phyloP scores from a whole-genome alignment of 2,797 vertebrate species.

The Myotis daubentonii region DNA sequence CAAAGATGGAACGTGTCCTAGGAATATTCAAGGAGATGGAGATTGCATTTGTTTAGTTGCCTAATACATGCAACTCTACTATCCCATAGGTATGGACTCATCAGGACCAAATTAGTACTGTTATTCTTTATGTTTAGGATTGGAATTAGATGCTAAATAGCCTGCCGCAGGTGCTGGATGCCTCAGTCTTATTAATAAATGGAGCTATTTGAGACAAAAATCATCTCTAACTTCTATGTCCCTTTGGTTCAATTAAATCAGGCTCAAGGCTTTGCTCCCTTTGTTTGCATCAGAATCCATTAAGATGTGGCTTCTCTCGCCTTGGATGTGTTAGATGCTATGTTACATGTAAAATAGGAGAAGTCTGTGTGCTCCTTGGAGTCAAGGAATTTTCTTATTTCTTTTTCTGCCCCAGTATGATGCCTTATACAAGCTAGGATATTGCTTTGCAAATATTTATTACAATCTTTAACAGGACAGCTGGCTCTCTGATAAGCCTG shows the following conservation, averaged over 20 bases:
- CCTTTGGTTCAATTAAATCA: neutral
- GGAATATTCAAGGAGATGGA: neutral
- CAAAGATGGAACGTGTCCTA: neutral
- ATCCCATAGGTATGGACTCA: neutral
- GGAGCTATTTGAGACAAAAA: neutral
- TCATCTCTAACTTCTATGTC: conserved; percentile 35
- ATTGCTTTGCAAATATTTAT: neutral
- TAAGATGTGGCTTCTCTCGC: neutral
- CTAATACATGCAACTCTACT: neutral
- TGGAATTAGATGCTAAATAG: neutral
- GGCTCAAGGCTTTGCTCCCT: neutral
- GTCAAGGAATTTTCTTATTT: neutral
- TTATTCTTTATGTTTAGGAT: neutral
- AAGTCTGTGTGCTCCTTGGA: neutral
- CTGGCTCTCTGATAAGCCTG: neutral
- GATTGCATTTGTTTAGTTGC: neutral
- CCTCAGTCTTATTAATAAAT: neutral
- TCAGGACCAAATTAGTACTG: neutral
- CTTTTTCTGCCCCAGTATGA: neutral
- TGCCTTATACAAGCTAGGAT: neutral
- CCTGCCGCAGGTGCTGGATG: neutral
- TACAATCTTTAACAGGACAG: conserved; percentile 27
- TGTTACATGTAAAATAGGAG: neutral
- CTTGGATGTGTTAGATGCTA: neutral
- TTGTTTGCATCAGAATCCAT: neutral